Base-by-base conservation (phyloP, 2,888 invertebrate species). In the Eilema griseolum region DNA sequence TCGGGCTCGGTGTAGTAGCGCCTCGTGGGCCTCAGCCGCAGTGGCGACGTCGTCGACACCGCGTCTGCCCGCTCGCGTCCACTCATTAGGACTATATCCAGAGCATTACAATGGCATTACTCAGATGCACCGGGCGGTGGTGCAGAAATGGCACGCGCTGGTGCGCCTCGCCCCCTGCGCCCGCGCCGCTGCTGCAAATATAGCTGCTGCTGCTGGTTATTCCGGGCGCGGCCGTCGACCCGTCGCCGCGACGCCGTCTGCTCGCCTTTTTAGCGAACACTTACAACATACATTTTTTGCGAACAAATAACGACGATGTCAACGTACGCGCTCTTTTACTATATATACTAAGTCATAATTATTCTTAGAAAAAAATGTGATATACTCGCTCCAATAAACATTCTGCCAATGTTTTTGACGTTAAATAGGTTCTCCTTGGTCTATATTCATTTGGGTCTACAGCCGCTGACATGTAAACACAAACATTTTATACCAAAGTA, bases 241-340 rank as follows among this genome's bases (percentile, higher is more conserved):
- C 94, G 92, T 82, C 93, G 94, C 92, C 94, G 94, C 94, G 94
- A 94, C 95, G 95, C 95, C 94, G 95, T 95, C 95, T 95, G 93
- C 90, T 90, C 92, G 92, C 94, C 94, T 93, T 93, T 94, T 94
- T 94, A 94, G 93, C 92, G 90, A 92, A 91, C 90, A 89, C 91
- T 92, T 91, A 93, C 91, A 92, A 92, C 90, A 89, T 85, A 70
- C 88, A 91, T 91, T 93, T 95, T 95, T 95, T 91, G 92, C 92
- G 88, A 90, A 88, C 88, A 87, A 92, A 92, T 91, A 92, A 90
- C 88, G 84, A 76, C 82, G 90, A 92, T 90, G 93, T 92, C 93
- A 93, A 92, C 88, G 93, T 84, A 91, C 93, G 85, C 86, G 83
- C 80, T 85, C 81, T 82, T 87, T 85, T 83, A 88, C 85, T 86